Conservation (phyloP, 2,113 vertebrate species). For the Caretta caretta region DNA sequence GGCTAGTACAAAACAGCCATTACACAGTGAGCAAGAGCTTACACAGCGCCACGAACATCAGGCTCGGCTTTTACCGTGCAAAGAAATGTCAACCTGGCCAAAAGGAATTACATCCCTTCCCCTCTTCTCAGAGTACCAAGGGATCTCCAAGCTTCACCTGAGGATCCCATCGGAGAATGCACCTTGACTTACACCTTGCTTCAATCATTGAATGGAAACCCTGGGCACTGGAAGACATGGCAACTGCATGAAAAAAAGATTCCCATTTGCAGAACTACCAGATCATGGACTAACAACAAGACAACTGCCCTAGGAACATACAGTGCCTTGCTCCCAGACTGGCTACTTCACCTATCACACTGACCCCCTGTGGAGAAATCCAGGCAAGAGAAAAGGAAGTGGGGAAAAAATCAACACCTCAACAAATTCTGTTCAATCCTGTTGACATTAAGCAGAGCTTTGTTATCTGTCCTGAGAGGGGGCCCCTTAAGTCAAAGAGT, state of each 20-base stretch:
- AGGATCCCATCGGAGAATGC: not conserved
- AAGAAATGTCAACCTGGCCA: not conserved
- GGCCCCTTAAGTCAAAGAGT: not conserved
- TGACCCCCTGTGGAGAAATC: conserved; percentile 22
- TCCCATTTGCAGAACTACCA: not conserved
- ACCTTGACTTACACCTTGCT: not conserved
- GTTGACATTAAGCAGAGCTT: not conserved
- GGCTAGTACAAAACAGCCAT: not conserved
- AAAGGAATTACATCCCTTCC: not conserved
- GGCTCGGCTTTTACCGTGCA: not conserved
- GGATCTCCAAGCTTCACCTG: not conserved
- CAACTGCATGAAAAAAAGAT: not conserved
- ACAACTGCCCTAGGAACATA: conserved; percentile 11
- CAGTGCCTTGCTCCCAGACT: conserved; percentile 56
- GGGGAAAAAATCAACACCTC: not conserved
- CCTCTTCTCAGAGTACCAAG: not conserved
- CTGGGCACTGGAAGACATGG: not conserved
- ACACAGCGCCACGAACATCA: not conserved
- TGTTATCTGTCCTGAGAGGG: conserved; percentile 43
- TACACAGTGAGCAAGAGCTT: not conserved
- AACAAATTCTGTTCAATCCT: not conserved
- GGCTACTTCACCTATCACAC: conserved; percentile 28
- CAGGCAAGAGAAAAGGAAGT: conserved; percentile 36
- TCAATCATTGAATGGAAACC: not conserved
- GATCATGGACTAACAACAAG: conserved; percentile 17